Evolutionary conservation across 1,140 invertebrate genomes (phyloP).

Genomic region (Colletes gigas): DNA sequence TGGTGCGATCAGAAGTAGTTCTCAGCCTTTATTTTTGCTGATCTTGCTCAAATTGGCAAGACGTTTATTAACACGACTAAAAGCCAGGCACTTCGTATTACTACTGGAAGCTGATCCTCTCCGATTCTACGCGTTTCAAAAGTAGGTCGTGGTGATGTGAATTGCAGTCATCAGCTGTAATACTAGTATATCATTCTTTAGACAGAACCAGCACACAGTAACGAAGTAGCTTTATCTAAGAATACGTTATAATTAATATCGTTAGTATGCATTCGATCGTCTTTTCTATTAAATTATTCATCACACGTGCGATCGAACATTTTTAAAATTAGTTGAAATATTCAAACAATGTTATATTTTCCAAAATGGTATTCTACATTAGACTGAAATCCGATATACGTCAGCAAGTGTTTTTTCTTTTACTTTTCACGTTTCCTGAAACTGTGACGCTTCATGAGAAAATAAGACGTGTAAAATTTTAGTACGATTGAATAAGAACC

Average conservation of each 20-base stretch:
- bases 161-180: conserved; percentile 54
- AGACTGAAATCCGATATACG: no score
- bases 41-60: not conserved
- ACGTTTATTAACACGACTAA: not conserved
- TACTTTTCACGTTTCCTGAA: no score
- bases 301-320: not conserved
- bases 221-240: conserved; percentile 30
- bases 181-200: conserved; percentile 27
- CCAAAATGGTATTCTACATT: no score
- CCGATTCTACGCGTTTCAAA: conserved; percentile 31
- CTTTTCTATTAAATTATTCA: not conserved
- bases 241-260: conserved; percentile 42
- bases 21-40: not conserved
- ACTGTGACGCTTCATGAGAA: no score
- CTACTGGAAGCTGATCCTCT: conserved; percentile 28
- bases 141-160: conserved; percentile 46
- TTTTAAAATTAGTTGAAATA: not conserved
- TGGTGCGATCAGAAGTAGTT: not conserved
- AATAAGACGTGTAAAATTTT: no score
- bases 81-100: conserved; percentile 1
- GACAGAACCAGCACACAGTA: conserved; percentile 14
- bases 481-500: no score
- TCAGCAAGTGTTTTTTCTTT: no score
- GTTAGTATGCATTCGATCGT: not conserved
- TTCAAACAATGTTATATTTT: no score